phyloP scores from a whole-genome alignment of 2,888 invertebrate genomes.

The Lymantria monacha region DNA sequence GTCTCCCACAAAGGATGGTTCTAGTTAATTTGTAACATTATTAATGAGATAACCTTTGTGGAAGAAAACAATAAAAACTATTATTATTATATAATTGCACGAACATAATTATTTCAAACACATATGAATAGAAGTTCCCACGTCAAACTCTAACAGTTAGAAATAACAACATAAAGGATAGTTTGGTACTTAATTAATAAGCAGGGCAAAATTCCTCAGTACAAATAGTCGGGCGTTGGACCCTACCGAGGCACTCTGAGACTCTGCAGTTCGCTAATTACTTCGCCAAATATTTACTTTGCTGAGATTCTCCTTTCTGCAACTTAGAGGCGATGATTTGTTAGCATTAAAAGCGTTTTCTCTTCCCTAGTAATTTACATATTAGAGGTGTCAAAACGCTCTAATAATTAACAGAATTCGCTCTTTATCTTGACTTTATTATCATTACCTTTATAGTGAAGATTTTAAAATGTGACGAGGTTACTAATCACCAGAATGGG shows the following conservation, averaged over 20 bases:
- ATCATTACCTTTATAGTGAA: too few relatives aligned
- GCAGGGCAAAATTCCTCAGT: conserved; percentile 22
- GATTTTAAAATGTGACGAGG: too few relatives aligned
- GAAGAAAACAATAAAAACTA: too few relatives aligned
- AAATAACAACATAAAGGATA: conserved; percentile 9
- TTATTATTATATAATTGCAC: too few relatives aligned
- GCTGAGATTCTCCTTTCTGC: conserved; percentile 47
- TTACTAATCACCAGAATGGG: too few relatives aligned
- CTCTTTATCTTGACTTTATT: too few relatives aligned
- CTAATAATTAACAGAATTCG: too few relatives aligned
- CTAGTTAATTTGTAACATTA: too few relatives aligned
- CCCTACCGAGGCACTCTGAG: conserved; percentile 14
- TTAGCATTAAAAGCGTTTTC: conserved; percentile 1
- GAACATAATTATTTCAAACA: not conserved
- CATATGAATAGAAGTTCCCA: conserved; percentile 1
- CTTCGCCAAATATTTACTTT: conserved; percentile 71
- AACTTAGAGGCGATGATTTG: conserved; percentile 2
- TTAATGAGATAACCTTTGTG: too few relatives aligned
- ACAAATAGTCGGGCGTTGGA: conserved; percentile 27
- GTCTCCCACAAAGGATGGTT: too few relatives aligned
- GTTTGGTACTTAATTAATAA: conserved; percentile 33
- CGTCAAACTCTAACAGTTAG: conserved; percentile 3
- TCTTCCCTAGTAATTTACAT: not conserved
- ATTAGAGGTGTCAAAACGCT: not conserved
- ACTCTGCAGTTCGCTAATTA: conserved; percentile 62